Evolutionary conservation across 2,888 invertebrate genomes (phyloP), one percentile per base, ranked within the genome.

Genomic region (Agrilus cyanescens): DNA sequence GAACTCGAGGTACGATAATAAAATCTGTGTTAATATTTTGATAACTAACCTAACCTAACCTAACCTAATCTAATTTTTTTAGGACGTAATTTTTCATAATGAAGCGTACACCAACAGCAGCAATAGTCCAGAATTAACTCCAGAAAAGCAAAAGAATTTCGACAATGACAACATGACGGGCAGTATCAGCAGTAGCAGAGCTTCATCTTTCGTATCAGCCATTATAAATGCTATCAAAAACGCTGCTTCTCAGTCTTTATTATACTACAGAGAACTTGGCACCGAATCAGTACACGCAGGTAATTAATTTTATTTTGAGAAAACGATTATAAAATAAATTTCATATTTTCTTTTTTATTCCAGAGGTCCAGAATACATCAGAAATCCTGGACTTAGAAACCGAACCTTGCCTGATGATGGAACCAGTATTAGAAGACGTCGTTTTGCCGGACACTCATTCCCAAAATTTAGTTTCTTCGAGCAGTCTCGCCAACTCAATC

Each of bases 361-460:
- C 49, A 81, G 82, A 82, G 53, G 78, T 78, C 58, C 71, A 71
- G 20, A 83, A 84, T 65, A 84, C 84, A 13, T 81, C 81, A 4
- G 85, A 85, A 57, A 71, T 86, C 62, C 69, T 86, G 31, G 85
- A 86, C 63, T 85, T 85, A 0, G 86, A 86, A 70, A 85, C 85
- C 0, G 85, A 85, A 57, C 85, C 85, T 0, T 83, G 84, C 54
- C 69, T 86, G 15, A 84, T 85, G 74, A 85, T 85, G 71, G 85
- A 85, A 56, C 83, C 82, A 40, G 85, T 78, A 20, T 55, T 76
- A 46, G 80, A 80, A 61, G 79, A 80, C 57, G 80, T 79, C 13
- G 67, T 75, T 25, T 66, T 78, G 48, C 76, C 75, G 1, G 80
- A 80, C 55, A 76, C 76, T 12, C 76, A 79, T 58, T 75, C 78